Evolutionary conservation across 1,140 invertebrate genomes (phyloP).

Genomic region (Drosophila insularis): DNA sequence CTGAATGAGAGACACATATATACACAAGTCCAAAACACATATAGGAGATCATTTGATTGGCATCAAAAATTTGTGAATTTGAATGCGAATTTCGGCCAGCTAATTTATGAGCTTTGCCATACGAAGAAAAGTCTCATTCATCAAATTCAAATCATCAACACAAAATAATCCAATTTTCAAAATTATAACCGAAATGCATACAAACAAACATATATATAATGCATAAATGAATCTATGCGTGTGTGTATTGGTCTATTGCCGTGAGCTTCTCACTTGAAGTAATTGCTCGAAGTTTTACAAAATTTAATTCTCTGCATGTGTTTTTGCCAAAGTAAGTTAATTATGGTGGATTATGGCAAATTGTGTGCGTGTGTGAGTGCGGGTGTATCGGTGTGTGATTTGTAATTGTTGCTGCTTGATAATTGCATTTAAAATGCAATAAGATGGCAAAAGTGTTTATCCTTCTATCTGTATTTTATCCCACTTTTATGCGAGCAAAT

Average conservation of each 20-base stretch:
- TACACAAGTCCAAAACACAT: not conserved
- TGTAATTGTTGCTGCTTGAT: conserved; percentile 47
- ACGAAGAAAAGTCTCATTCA: not conserved
- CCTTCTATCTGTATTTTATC: conserved; percentile 17
- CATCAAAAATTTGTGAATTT: conserved; percentile 17
- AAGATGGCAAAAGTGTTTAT: conserved; percentile 20
- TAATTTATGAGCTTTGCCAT: conserved; percentile 23
- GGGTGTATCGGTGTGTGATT: conserved; percentile 6
- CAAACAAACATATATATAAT: not conserved
- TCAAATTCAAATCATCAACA: conserved; percentile 11
- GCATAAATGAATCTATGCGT: not conserved
- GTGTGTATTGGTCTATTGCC: not conserved
- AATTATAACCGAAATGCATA: not conserved
- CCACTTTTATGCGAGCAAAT: conserved; percentile 48
- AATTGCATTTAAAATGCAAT: conserved; percentile 57
- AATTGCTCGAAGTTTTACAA: conserved; percentile 17
- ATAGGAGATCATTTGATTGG: conserved; percentile 48
- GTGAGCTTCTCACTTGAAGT: not conserved
- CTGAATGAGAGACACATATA: conserved; percentile 24
- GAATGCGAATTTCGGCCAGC: conserved; percentile 15
- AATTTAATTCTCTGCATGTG: conserved; percentile 8
- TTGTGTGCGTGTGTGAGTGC: not conserved
- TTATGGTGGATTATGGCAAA: conserved; percentile 43
- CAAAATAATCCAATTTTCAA: not conserved
- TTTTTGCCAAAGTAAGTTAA: conserved; percentile 27